Evolutionary conservation across 2,888 invertebrate species (phyloP), one percentile per base, ranked within the genome.

Genomic region (Meta bourneti): DNA sequence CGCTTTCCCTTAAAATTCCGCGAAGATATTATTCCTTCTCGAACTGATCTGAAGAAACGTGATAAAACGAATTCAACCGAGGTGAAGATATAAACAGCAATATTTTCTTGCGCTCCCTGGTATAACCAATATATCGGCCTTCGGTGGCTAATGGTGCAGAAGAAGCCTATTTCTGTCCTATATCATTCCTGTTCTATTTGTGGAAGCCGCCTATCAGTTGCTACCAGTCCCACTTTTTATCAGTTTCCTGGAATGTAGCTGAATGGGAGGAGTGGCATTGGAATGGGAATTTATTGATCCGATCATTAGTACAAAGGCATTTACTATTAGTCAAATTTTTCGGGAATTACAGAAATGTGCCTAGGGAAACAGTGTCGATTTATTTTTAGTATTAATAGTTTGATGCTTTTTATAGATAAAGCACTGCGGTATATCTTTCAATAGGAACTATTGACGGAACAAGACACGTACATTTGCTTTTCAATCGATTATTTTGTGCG

Each of bases 251-350:
- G 61, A 79, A 80, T 80, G 87, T 80, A 20, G 34, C 61, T 48
- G 79, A 80, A 87, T 52, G 72, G 72, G 54, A 80, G 52, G 16
- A 49, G 49, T 78, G 86, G 51, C 78, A 77, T 86, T 78, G 75
- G 79, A 16, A 79, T 49, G 19, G 6, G 71, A 20, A 79, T 79
- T 79, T 87, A 87, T 87, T 80, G 79, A 87, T 87, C 87, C 48
- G 51, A 34, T 9, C 70, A 70, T 78, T 78, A 48, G 20, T 78
- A 86, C 77, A 70, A 82, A 86, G 51, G 51, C 69, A 48, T 69
- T 51, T 61, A 78, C 77, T 77, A 77, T 86, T 86, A 84, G 84
- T 74, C 74, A 84, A 84, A 84, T 84, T 84, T 84, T 84, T 84
- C n/a, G 51, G 61, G 54, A 20, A n/a, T 48, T 75, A 71, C 52